Base-by-base conservation (phyloP, 2,888 invertebrate species). In the Lasius fuliginosus region DNA sequence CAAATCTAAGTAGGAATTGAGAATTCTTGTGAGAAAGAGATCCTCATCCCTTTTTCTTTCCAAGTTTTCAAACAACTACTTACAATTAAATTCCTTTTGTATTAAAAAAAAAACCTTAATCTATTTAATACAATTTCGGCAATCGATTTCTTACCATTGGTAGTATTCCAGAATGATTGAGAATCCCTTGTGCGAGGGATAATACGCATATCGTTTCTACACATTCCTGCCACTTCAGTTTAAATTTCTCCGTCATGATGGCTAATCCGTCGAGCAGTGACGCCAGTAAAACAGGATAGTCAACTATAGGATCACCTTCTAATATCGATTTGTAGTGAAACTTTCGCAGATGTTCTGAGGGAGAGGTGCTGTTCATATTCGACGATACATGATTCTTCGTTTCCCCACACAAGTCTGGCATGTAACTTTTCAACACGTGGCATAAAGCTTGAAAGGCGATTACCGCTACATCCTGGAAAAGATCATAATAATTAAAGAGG, bases 221-320 rank as follows among this genome's bases (percentile, higher is more conserved):
- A 83, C 97, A 97, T 90, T 98, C 97, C 83, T 97, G 96, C 98
- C 98, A 98, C 49, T 97, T 97, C 18, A 98, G 96, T 85, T 97
- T 96, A 89, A 97, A 97, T 68, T 97, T 96, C 84, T 96, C 96
- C 5, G 98, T 96, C 64, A 97, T 95, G 0, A 96, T 95, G 33
- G 96, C 95, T 15, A 98, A 95, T 0, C 96, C 96, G 82, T 97
- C 97, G 83, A 98, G 94, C 0, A 97, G 95, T n/a, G 97, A 96
- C 12, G 96, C 96, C 92, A 97, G 95, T 40, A 97, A 96, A 62
- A 94, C 94, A 0, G 95, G 95, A 90, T 95, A 95, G 60, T 95
- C 94, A 3, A 95, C 92, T 40, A 96, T 93, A 1, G 95, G 94
- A 87, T 96, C 95, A 1, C 95, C 93, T 75, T 92, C 93, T 27